Evolutionary conservation across 2,888 invertebrate genomes (phyloP), one percentile per base, ranked within the genome.

Genomic region (Agrochola macilenta): DNA sequence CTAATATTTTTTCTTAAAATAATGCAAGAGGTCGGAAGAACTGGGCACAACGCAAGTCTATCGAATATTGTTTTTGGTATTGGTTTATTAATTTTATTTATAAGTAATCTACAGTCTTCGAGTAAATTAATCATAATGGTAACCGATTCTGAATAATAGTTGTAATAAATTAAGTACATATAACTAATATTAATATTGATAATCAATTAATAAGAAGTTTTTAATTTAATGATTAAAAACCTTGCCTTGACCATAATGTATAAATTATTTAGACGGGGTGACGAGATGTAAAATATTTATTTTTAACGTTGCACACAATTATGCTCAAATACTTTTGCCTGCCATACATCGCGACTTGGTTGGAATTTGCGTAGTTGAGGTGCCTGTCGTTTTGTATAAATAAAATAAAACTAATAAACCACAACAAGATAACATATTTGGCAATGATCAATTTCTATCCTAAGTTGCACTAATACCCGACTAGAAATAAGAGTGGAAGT

Each of bases 1-100:
- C 65, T 76, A 66, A 58, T 76, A 68, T 49, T 61, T 79, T 54
- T 78, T 74, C 72, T 79, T 74, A 71, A 70, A 69, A 69, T 61
- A 74, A 82, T 61, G 23, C 26, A 81, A 82, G 30, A 68, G 46
- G 65, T 80, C 72, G 90, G 89, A 90, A 91, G 90, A 90, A 74
- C 82, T 65, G 83, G 75, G 76, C 90, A 90, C 90, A 90, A 88
- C 87, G 46, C 78, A 84, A 83, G 80, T 84, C 73, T 39, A 72
- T 69, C 43, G 39, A 35, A 73, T 46, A 68, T 72, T 79, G 52
- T 52, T 52, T 49, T 52, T 8, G 49, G 73, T 79, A 46, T 69
- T 79, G 78, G 80, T 78, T 85, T 83, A 77, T 87, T 85, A 85
- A 87, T 88, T 84, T 60, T 61, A 69, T 77, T 78, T 49, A 8